phyloP scores from a whole-genome alignment of 2,113 vertebrate genomes.

The Mastomys natalensis region DNA sequence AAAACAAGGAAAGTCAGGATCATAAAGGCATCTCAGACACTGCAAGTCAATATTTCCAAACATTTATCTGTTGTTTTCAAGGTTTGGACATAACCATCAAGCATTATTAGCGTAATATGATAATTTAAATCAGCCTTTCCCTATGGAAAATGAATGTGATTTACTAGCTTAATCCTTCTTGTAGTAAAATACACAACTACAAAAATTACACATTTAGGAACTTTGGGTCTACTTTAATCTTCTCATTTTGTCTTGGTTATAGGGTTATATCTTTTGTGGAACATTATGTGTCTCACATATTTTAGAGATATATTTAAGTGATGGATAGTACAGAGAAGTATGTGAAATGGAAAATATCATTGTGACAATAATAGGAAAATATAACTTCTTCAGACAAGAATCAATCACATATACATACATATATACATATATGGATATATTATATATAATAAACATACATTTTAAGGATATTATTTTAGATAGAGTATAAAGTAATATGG shows the following conservation, averaged over 20 bases:
- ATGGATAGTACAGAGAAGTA: background rate
- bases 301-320: constrained; percentile 20
- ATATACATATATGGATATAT: background rate
- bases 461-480: background rate
- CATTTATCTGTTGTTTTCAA: background rate
- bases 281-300: background rate
- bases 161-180: background rate
- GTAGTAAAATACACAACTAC: background rate
- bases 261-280: background rate
- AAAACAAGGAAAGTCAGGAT: background rate
- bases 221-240: background rate
- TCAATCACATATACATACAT: background rate
- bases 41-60: background rate
- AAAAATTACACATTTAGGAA: constrained; percentile 52
- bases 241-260: background rate
- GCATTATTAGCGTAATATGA: background rate
- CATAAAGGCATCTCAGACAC: background rate
- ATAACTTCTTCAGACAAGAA: background rate
- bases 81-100: background rate
- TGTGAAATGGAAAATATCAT: background rate
- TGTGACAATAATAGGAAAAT: background rate
- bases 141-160: background rate
- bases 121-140: constrained; percentile 26
- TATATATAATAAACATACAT: background rate
- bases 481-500: background rate